These are phyloP conservation scores for Mallotus villosus DNA, from an alignment of 2,797 vertebrate genomes.

Conservation along the genomic window DNA sequence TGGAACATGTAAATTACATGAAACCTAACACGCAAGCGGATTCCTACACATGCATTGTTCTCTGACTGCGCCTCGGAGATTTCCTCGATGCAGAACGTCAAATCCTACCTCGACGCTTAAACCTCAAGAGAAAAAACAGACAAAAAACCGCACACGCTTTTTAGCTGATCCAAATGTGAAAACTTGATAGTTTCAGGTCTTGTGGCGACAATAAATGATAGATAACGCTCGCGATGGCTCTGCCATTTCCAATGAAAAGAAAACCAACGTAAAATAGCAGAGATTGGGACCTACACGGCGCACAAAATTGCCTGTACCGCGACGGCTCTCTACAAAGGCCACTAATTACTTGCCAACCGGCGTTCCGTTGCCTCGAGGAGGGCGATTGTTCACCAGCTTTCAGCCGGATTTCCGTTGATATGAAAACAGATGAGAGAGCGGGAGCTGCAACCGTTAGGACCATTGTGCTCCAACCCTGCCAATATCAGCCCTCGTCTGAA, in stretches of 20 bases:
- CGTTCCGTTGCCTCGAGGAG: conserved; percentile 29
- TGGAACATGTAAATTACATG: not conserved
- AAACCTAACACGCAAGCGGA: not conserved
- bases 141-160: not conserved
- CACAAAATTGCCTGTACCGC: conserved; percentile 14
- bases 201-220: not conserved
- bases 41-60: not conserved
- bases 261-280: conserved; percentile 28
- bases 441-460: conserved; percentile 18
- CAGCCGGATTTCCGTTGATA: conserved; percentile 25
- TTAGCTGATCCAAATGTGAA: not conserved
- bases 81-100: not conserved
- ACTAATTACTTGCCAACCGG: conserved; percentile 44
- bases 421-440: conserved; percentile 25
- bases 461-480: not conserved
- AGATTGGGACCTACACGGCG: conserved; percentile 17
- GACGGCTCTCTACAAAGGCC: conserved; percentile 41
- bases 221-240: conserved; percentile 10
- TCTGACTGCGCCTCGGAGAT: conserved; percentile 1
- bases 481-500: conserved; percentile 17
- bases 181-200: not conserved
- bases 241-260: conserved; percentile 19
- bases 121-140: not conserved
- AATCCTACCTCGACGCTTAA: not conserved
- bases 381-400: conserved; percentile 28